phyloP scores from a whole-genome alignment of 2,888 invertebrate genomes.

The Eristalinus sepulchralis region DNA sequence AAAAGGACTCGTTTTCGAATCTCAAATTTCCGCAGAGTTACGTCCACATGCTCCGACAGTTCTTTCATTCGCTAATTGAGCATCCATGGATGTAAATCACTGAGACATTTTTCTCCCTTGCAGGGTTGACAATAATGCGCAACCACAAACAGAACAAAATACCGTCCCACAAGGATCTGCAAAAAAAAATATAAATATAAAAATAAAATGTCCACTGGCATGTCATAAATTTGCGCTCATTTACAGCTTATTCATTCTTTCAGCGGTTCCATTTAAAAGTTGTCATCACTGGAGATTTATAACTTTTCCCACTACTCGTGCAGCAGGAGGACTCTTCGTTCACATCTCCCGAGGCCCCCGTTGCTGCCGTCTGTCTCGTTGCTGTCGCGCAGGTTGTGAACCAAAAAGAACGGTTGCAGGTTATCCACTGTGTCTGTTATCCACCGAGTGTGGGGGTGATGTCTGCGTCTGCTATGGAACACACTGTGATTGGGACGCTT shows the following conservation, averaged over 20 bases:
- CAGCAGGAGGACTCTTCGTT: neutral
- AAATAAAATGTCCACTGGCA: constrained; percentile 6
- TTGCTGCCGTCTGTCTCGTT: neutral
- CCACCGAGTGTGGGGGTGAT: neutral
- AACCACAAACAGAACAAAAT: constrained; percentile 28
- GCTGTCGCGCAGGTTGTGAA: neutral
- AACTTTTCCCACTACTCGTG: constrained; percentile 40
- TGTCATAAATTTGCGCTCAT: constrained; percentile 69
- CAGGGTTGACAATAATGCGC: constrained; percentile 31
- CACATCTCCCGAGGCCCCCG: neutral
- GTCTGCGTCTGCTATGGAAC: neutral
- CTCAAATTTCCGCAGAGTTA: neutral
- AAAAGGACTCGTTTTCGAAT: neutral
- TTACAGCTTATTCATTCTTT: constrained; percentile 69
- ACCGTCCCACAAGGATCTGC: constrained; percentile 4
- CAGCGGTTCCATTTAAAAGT: constrained; percentile 60
- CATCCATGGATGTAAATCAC: neutral
- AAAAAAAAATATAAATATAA: constrained; percentile 16
- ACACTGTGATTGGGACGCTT: constrained; percentile 1
- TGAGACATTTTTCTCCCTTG: constrained; percentile 5
- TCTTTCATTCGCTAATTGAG: neutral
- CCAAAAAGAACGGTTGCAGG: constrained; percentile 16
- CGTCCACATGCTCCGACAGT: constrained; percentile 8
- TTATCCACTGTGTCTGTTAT: constrained; percentile 21
- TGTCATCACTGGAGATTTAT: constrained; percentile 64